phyloP scores from a whole-genome alignment of 2,888 invertebrate species.

The Amphipyra tragopoginis region DNA sequence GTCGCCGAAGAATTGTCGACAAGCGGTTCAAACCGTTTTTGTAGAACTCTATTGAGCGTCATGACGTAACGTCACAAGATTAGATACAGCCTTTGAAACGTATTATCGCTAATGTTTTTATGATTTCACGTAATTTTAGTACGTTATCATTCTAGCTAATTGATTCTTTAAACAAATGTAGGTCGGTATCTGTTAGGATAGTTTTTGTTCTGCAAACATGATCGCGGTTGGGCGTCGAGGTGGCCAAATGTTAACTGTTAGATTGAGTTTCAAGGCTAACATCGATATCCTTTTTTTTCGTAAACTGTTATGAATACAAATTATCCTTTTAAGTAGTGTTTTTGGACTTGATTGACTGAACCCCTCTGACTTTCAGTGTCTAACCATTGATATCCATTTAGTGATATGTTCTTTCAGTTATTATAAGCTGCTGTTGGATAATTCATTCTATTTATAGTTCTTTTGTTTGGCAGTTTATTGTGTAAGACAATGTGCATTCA shows the following conservation, averaged over 20 bases:
- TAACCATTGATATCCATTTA: slow-evolving; percentile 11
- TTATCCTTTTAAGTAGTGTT: slow-evolving; percentile 2
- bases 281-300: slow-evolving; percentile 15
- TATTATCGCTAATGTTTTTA: slow-evolving; percentile 44
- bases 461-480: slow-evolving; percentile 20
- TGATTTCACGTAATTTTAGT: slow-evolving; percentile 19
- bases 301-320: slow-evolving; percentile 3
- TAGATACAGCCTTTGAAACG: slow-evolving; percentile 53
- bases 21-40: slow-evolving; percentile 49
- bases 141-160: slow-evolving; percentile 23
- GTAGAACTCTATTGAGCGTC: slow-evolving; percentile 55
- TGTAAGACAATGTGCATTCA: slow-evolving; percentile 14
- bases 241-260: slow-evolving; percentile 40
- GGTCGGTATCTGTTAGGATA: slow-evolving; percentile 9
- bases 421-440: slow-evolving; percentile 14
- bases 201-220: slow-evolving; percentile 35
- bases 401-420: slow-evolving; percentile 10
- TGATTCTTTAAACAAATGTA: slow-evolving; percentile 14
- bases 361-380: slow-evolving; percentile 20
- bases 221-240: slow-evolving; percentile 35
- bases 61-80: slow-evolving; percentile 58
- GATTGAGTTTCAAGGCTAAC: slow-evolving; percentile 48
- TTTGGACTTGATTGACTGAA: slow-evolving; percentile 4
- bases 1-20: slow-evolving; percentile 52
- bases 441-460: slow-evolving; percentile 22